These are phyloP conservation scores for Druon quercuslanigerum DNA, from an alignment of 1,140 invertebrate species.

Conservation along the genomic window DNA sequence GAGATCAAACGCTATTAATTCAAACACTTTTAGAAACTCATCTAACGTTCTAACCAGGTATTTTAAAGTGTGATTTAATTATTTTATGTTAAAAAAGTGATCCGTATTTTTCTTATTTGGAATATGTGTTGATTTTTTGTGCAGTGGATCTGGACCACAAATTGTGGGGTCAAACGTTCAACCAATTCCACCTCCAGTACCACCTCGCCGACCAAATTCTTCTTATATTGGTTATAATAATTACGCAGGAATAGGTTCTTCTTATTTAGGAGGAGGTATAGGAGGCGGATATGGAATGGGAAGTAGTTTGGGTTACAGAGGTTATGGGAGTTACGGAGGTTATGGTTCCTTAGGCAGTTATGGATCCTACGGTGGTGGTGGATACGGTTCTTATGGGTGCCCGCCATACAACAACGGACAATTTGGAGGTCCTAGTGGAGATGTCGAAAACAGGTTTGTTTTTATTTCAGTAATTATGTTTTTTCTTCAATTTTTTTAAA, in stretches of 20 bases:
- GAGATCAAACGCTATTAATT: slow-evolving; percentile 45
- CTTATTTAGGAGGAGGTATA: slow-evolving; percentile 49
- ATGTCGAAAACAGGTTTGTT: slow-evolving; percentile 79
- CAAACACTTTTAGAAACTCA: slow-evolving; percentile 58
- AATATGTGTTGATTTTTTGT: slow-evolving; percentile 16
- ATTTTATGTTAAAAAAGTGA: neutral
- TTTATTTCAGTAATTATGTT: slow-evolving; percentile 8
- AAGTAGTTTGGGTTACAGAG: slow-evolving; percentile 49
- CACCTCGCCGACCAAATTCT: slow-evolving; percentile 57
- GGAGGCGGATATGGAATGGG: slow-evolving; percentile 49
- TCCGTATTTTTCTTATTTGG: neutral
- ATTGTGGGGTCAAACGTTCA: slow-evolving; percentile 45
- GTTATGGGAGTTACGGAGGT: slow-evolving; percentile 59
- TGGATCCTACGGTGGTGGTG: slow-evolving; percentile 54
- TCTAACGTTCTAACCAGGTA: slow-evolving; percentile 58
- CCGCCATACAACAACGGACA: slow-evolving; percentile 67
- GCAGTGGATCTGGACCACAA: slow-evolving; percentile 43
- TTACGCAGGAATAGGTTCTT: slow-evolving; percentile 53
- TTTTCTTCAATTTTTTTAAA: neutral
- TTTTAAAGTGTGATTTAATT: slow-evolving; percentile 36
- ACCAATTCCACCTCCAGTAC: slow-evolving; percentile 60
- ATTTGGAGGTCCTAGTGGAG: slow-evolving; percentile 74
- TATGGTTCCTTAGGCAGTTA: slow-evolving; percentile 56
- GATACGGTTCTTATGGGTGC: slow-evolving; percentile 59
- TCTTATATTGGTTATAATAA: slow-evolving; percentile 62